A percentile compares a stretch with the other conserved stretches of the same genome.
Evolutionary conservation across 1,140 invertebrate genomes (phyloP).

Genomic region (Fopius arisanus): DNA sequence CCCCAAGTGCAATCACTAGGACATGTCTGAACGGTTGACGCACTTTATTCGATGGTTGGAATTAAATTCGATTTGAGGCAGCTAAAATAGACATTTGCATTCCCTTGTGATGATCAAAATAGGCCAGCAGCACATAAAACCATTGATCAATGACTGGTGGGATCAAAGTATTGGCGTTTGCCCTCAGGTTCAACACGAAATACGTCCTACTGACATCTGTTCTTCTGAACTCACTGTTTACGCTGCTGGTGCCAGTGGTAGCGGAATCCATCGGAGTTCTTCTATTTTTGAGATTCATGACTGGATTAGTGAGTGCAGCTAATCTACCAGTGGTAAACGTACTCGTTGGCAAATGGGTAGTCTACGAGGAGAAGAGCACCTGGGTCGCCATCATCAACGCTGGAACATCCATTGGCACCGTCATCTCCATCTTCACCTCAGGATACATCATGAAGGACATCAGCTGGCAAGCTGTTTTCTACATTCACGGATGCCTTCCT

Average conservation of each 20-base stretch:
- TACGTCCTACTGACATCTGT: conserved; percentile 82
- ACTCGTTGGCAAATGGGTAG: conserved; percentile 57
- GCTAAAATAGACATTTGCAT: too few relatives aligned
- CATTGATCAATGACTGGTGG: neutral
- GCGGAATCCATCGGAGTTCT: conserved; percentile 65
- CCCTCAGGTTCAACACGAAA: conserved; percentile 75
- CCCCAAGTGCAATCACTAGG: too few relatives aligned
- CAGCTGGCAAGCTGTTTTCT: conserved; percentile 82
- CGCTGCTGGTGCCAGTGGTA: conserved; percentile 71
- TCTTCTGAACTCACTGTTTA: conserved; percentile 77
- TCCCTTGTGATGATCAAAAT: too few relatives aligned
- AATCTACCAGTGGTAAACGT: conserved; percentile 60
- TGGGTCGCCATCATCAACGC: conserved; percentile 72
- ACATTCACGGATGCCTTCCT: conserved; percentile 77
- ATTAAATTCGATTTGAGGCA: too few relatives aligned
- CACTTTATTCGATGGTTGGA: too few relatives aligned
- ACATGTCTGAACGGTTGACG: too few relatives aligned
- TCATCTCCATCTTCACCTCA: conserved; percentile 76
- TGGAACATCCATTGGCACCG: conserved; percentile 78
- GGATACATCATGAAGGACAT: conserved; percentile 71
- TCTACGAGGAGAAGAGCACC: conserved; percentile 60
- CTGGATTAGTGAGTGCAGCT: conserved; percentile 67
- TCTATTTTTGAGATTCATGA: conserved; percentile 65
- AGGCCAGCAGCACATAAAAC: too few relatives aligned
- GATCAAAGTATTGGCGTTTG: neutral